Base-by-base conservation (phyloP, 2,888 invertebrate species). In the Metalampra italica region DNA sequence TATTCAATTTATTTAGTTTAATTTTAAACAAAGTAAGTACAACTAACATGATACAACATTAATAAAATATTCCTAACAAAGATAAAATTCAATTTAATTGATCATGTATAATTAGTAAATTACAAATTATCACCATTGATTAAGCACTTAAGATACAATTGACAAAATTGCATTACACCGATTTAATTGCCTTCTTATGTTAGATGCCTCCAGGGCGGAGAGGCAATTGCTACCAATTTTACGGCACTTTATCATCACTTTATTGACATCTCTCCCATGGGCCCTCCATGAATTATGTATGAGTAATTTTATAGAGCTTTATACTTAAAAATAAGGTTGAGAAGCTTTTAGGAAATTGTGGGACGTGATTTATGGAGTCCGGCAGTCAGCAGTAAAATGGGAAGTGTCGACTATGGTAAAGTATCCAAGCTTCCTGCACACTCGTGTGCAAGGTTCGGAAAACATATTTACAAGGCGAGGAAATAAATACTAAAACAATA, bases 121-220 rank as follows among this genome's bases (percentile, higher is more conserved):
- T n/a, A n/a, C n/a, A n/a, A n/a, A n/a, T n/a, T n/a, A n/a, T n/a
- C n/a, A n/a, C n/a, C n/a, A n/a, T n/a, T n/a, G n/a, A n/a, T n/a
- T n/a, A n/a, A n/a, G n/a, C 22, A 3, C 5, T 22, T 22, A 3
- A 5, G 5, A 22, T 22, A 22, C 22, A 3, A 5, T 22, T 60
- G 64, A 56, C 54, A 53, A 47, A 62, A 64, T 55, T 51, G 58
- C 52, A 60, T 36, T 49, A 47, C 54, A 55, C 2, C 2, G 46
- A 53, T 67, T 68, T 67, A 62, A 68, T 67, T 67, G 60, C 60
- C 45, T 43, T 54, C 47, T 58, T 49, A 49, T 50, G 49, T 48
- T 46, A 47, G 52, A 42, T 43, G 44, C 22, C 50, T 50, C 30
- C 45, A 50, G 48, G 49, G 52, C 40, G 37, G 36, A 43, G 30